These are phyloP conservation scores for Cheirogaleus major DNA, from an alignment of 2,797 vertebrate species.

Conservation along the genomic window DNA sequence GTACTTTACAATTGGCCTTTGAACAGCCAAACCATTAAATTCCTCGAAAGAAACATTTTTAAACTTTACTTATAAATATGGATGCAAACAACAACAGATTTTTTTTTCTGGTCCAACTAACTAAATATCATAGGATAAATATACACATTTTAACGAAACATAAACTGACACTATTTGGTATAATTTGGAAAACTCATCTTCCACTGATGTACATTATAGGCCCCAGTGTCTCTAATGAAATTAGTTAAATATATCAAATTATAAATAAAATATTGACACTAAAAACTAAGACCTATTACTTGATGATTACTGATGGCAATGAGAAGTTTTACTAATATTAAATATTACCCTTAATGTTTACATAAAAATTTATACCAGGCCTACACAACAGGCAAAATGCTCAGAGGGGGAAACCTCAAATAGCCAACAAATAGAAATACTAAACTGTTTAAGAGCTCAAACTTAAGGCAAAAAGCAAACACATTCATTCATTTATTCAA, in stretches of 20 bases:
- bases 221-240: neutral
- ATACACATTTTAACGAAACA: slow-evolving; percentile 18
- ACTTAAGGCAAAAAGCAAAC: slow-evolving; percentile 27
- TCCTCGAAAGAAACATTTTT: slow-evolving; percentile 8
- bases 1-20: neutral
- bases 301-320: neutral
- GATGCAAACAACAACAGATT: neutral
- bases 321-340: slow-evolving; percentile 41
- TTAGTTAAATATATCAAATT: neutral
- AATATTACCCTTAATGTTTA: slow-evolving; percentile 36
- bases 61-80: slow-evolving; percentile 23
- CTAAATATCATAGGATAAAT: slow-evolving; percentile 2
- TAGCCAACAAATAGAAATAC: slow-evolving; percentile 31
- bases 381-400: neutral
- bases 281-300: neutral
- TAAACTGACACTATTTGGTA: neutral
- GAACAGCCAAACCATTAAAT: slow-evolving; percentile 39
- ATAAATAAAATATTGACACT: neutral
- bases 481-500: slow-evolving; percentile 2
- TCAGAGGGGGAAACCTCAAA: slow-evolving; percentile 32
- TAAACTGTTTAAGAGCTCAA: slow-evolving; percentile 27
- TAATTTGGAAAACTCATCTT: slow-evolving; percentile 43
- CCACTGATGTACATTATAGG: neutral
- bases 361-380: slow-evolving; percentile 15
- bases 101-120: slow-evolving; percentile 55